Base-by-base conservation (phyloP, 1,140 invertebrate genomes). In the Cryptotermes secundus region DNA sequence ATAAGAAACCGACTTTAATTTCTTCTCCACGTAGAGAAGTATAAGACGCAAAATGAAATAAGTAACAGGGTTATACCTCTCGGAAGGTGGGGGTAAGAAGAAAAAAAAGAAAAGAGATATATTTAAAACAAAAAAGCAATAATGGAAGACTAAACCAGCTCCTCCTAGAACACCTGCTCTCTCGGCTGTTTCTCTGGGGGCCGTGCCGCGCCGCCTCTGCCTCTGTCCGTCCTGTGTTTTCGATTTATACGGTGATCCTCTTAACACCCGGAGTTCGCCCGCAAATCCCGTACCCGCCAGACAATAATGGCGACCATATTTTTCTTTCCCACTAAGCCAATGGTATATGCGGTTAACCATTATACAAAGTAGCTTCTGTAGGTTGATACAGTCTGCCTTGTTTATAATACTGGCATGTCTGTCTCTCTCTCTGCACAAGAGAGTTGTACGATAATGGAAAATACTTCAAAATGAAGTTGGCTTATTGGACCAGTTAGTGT, bases 231-330 rank as follows among this genome's bases (percentile, higher is more conserved):
- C 53, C 53, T 72, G 10, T 72, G 59, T 72, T 72, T 72, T 72
- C 59, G 59, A 72, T 72, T 72, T 72, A 72, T 72, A 72, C 59
- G 26, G 26, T 72, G 59, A 72, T 72, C 59, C 59, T 31, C 59
- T 72, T 72, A 72, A 72, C 59, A n/a, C 59, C 59, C 59, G 59
- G 59, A 26, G 59, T 72, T 72, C 26, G 59, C 59, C 59, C 59
- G 59, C 59, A 72, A 72, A 72, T 72, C 59, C 59, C 59, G 59
- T 72, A 72, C 59, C 59, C 59, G 59, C 7, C 16, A 72, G 59
- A 72, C 59, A 72, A 72, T 72, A 72, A 72, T 72, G 59, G 59
- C 59, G 59, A 72, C 59, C 59, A 72, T 72, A 72, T 72, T 72
- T 72, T 72, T 72, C 59, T 72, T 72, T 72, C 59, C 59, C 26